phyloP scores from a whole-genome alignment of 2,113 vertebrate species.

The Cololabis saira region DNA sequence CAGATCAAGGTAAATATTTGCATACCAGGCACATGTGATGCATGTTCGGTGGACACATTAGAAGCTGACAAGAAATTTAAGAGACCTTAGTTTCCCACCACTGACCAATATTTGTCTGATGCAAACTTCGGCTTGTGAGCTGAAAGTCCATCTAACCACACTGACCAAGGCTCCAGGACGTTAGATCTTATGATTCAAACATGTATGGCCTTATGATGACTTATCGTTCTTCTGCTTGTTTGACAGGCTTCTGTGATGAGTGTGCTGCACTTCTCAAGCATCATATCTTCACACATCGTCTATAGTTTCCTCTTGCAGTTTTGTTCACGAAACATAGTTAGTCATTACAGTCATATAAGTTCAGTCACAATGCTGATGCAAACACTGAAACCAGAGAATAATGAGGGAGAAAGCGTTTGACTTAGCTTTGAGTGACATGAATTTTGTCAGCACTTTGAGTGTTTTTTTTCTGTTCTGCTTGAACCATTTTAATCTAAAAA shows the following conservation, averaged over 20 bases:
- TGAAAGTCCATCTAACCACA: constrained; percentile 11
- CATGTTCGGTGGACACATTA: constrained; percentile 14
- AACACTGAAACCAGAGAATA: constrained; percentile 15
- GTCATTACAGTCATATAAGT: neutral
- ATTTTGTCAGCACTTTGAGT: constrained; percentile 67
- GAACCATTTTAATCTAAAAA: constrained; percentile 72
- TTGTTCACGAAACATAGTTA: constrained; percentile 3
- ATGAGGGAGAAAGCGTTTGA: constrained; percentile 50
- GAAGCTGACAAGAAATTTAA: constrained; percentile 2
- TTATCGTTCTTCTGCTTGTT: constrained; percentile 21
- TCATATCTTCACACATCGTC: neutral
- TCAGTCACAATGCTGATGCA: constrained; percentile 10
- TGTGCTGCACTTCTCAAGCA: constrained; percentile 1
- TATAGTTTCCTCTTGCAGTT: neutral
- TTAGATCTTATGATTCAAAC: constrained; percentile 11
- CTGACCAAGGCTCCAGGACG: constrained; percentile 13
- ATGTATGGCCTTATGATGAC: neutral
- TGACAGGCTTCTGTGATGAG: constrained; percentile 16
- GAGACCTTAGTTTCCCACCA: constrained; percentile 17
- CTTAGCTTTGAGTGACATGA: constrained; percentile 63
- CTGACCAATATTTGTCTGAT: constrained; percentile 7
- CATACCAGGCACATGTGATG: neutral
- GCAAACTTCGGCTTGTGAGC: constrained; percentile 32
- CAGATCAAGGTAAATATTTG: neutral
- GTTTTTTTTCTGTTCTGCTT: constrained; percentile 75